Evolutionary conservation across 2,888 invertebrate genomes (phyloP).

Genomic region (Leptinotarsa juncta): DNA sequence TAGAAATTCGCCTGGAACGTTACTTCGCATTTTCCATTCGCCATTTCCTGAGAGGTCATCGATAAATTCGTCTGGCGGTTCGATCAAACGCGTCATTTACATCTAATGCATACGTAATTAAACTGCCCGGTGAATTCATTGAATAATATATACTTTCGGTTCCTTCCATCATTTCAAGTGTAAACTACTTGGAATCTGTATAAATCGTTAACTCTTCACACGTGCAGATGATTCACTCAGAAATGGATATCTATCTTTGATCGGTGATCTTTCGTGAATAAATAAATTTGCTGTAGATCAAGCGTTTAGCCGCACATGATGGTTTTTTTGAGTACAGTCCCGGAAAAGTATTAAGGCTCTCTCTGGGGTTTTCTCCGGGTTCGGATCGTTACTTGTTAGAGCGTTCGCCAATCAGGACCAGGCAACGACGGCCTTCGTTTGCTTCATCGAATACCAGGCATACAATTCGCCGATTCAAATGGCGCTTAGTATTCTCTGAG

Average conservation of each 20-base stretch:
- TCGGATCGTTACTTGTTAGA: too few relatives aligned
- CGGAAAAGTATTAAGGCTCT: too few relatives aligned
- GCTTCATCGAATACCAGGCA: too few relatives aligned
- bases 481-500: too few relatives aligned
- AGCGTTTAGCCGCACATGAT: not conserved
- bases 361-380: too few relatives aligned
- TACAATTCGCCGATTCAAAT: too few relatives aligned
- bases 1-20: not conserved
- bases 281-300: not conserved
- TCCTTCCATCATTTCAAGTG: conserved; percentile 1
- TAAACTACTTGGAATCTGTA: conserved; percentile 9
- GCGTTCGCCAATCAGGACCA: too few relatives aligned
- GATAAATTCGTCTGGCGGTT: not conserved
- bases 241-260: conserved; percentile 5
- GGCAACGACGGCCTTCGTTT: too few relatives aligned
- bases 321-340: too few relatives aligned
- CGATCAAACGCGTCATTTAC: conserved; percentile 10
- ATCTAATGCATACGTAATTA: conserved; percentile 15
- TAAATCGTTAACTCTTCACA: conserved; percentile 12
- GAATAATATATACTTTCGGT: conserved; percentile 8
- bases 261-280: not conserved
- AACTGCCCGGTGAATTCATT: conserved; percentile 4
- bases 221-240: conserved; percentile 1
- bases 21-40: conserved; percentile 6
- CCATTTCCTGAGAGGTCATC: conserved; percentile 8